A percentile compares a stretch with the other conserved stretches of the same genome.
Conservation (phyloP, 2,797 vertebrate species). For the Hozukius guyotensis region DNA sequence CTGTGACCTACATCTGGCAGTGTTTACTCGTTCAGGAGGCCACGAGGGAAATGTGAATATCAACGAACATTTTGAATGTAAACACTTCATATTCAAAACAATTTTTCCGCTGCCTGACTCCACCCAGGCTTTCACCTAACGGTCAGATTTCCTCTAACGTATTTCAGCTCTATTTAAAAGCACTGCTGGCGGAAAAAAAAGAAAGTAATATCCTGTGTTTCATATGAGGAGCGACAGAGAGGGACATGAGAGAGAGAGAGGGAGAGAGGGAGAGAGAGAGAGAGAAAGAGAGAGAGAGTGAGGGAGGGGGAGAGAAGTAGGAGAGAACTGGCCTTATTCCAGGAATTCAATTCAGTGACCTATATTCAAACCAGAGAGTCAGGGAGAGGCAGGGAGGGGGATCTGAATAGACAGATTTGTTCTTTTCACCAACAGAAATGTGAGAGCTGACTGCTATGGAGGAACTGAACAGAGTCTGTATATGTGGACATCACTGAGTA, state of each 20-base stretch:
- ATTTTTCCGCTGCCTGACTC: conserved; percentile 32
- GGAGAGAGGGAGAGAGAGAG: not conserved
- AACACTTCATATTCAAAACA: conserved; percentile 13
- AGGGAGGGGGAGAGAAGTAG: not conserved
- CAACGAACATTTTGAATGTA: conserved; percentile 6
- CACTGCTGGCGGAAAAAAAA: not conserved
- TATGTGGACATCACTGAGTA: conserved; percentile 10
- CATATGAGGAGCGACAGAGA: not conserved
- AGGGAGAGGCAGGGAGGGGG: conserved; percentile 15
- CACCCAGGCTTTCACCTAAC: conserved; percentile 61
- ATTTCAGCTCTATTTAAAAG: conserved; percentile 28
- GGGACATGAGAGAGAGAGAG: not conserved
- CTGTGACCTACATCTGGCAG: not conserved
- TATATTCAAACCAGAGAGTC: conserved; percentile 64
- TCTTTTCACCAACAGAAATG: conserved; percentile 40
- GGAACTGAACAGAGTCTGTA: conserved; percentile 31
- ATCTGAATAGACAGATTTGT: conserved; percentile 62
- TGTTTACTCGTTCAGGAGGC: conserved; percentile 3
- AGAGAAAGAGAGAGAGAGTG: not conserved
- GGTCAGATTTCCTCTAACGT: conserved; percentile 39
- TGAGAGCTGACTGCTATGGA: conserved; percentile 15
- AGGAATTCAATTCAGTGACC: conserved; percentile 72
- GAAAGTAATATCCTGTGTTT: conserved; percentile 47
- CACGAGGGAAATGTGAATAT: not conserved
- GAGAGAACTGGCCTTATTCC: conserved; percentile 55